Conservation (phyloP, 2,888 invertebrate species). For the Drosophila birchii region DNA sequence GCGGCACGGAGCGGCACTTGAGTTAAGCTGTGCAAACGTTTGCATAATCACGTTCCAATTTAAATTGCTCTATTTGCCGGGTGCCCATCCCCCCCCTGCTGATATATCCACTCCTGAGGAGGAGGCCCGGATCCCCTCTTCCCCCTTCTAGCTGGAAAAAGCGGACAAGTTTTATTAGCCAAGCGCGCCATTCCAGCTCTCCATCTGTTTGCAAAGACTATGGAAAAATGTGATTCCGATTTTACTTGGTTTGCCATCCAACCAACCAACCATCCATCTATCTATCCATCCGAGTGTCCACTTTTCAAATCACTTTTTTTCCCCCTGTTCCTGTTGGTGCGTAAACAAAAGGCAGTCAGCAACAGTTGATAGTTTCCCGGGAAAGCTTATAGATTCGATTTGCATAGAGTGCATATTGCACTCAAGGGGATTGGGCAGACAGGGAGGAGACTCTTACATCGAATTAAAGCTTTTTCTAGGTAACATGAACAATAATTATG, state of each 20-base stretch:
- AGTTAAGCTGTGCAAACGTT: slow-evolving; percentile 83
- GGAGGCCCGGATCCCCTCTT: neutral
- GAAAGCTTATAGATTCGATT: slow-evolving; percentile 24
- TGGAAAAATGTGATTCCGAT: slow-evolving; percentile 54
- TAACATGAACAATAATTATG: neutral
- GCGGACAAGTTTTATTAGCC: slow-evolving; percentile 73
- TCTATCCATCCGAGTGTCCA: slow-evolving; percentile 20
- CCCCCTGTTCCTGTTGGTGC: slow-evolving; percentile 21
- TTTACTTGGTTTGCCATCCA: slow-evolving; percentile 25
- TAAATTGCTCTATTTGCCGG: slow-evolving; percentile 77
- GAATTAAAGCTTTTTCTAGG: neutral
- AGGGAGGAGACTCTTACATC: too few species aligned
- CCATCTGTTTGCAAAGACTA: slow-evolving; percentile 46
- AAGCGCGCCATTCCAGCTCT: slow-evolving; percentile 9
- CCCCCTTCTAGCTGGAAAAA: slow-evolving; percentile 58
- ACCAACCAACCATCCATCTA: too few species aligned
- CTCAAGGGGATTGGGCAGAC: neutral
- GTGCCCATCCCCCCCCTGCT: neutral
- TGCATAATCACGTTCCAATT: slow-evolving; percentile 82
- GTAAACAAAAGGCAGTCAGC: slow-evolving; percentile 36
- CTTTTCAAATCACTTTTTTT: slow-evolving; percentile 37
- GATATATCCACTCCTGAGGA: neutral
- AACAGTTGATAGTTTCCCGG: slow-evolving; percentile 30
- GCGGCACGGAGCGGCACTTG: slow-evolving; percentile 79
- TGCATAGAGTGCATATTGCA: slow-evolving; percentile 11